Conservation (phyloP, 2,113 vertebrate species). For the Tilapia sparmanii region DNA sequence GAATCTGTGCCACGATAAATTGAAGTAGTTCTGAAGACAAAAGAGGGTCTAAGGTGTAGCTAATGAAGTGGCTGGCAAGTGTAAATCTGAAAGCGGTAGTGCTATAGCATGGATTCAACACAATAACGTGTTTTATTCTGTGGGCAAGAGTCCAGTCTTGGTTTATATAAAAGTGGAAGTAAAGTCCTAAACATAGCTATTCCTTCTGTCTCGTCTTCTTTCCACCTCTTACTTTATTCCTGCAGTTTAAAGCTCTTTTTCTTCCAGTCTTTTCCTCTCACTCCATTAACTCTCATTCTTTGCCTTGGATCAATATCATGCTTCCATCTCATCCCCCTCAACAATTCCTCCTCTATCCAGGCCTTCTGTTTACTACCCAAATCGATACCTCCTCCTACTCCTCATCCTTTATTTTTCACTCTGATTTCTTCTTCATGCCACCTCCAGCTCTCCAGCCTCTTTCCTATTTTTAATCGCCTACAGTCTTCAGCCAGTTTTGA, state of each 20-base stretch:
- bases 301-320: constrained; percentile 34
- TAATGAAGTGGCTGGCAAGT: neutral
- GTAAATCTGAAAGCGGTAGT: neutral
- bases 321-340: constrained; percentile 17
- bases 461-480: neutral
- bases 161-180: neutral
- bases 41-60: neutral
- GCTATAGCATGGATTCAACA: neutral
- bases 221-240: neutral
- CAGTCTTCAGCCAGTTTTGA: neutral
- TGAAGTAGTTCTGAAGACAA: neutral
- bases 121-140: neutral
- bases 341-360: neutral
- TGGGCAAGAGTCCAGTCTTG: neutral
- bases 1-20: neutral
- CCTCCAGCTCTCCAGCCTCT: neutral
- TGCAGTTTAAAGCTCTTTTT: neutral
- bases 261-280: neutral
- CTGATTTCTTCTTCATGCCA: neutral
- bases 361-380: neutral
- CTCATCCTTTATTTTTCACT: neutral
- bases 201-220: neutral
- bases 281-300: constrained; percentile 32
- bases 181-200: neutral
- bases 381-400: constrained; percentile 22